A percentile compares a stretch with the other conserved stretches of the same genome.
Evolutionary conservation across 2,113 vertebrate species (phyloP).

Genomic region (Chamaetylas fuelleborni): DNA sequence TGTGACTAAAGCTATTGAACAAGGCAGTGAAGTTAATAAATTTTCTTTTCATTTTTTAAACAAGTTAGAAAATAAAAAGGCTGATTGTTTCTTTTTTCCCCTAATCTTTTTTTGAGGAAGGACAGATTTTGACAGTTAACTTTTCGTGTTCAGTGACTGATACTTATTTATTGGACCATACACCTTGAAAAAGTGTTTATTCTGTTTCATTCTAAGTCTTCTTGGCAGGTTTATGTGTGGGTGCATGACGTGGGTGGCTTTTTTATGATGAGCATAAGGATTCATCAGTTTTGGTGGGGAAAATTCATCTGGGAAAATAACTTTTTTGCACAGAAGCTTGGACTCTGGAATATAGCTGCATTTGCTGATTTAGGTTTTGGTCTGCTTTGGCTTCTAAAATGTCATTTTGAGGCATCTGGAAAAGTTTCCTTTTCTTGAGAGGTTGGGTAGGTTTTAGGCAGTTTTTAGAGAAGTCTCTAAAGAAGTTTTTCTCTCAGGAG

Average conservation of each 20-base stretch:
- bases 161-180: neutral
- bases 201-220: neutral
- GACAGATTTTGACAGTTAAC: neutral
- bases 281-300: neutral
- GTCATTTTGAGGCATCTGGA: neutral
- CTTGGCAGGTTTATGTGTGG: neutral
- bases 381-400: neutral
- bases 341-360: neutral
- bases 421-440: neutral
- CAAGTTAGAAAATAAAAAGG: neutral
- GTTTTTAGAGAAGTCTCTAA: neutral
- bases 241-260: neutral
- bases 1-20: neutral
- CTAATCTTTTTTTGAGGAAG: neutral
- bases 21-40: neutral
- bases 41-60: neutral
- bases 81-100: rapidly evolving
- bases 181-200: neutral
- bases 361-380: neutral
- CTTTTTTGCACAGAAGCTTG: neutral
- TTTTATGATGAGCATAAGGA: neutral
- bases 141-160: neutral
- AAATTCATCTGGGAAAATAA: neutral
- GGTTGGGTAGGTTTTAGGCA: neutral
- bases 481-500: neutral